Conservation (phyloP, 2,888 invertebrate genomes). For the Actias luna region DNA sequence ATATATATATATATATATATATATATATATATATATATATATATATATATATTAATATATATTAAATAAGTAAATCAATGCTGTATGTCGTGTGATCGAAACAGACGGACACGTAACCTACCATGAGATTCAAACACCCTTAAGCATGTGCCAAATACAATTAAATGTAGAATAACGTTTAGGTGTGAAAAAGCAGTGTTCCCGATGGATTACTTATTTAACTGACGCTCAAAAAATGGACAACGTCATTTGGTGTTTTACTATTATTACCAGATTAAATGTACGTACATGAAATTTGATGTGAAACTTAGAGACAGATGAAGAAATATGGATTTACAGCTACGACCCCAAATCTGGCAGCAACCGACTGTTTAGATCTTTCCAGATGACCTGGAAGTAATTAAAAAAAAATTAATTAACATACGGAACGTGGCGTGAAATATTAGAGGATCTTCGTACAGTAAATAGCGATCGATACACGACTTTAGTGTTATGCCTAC, state of each 20-base stretch:
- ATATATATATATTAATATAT: too few species aligned
- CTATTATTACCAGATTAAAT: background rate
- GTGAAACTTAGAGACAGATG: background rate
- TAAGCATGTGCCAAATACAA: too few species aligned
- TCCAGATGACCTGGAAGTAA: too few species aligned
- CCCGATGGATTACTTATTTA: background rate
- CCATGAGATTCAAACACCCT: background rate
- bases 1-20: too few species aligned
- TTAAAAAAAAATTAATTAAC: too few species aligned
- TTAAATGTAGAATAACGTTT: background rate
- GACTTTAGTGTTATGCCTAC: too few species aligned
- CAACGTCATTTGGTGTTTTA: background rate
- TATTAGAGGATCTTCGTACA: too few species aligned
- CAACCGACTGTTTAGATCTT: background rate
- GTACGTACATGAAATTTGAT: background rate
- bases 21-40: too few species aligned
- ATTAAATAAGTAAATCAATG: too few species aligned
- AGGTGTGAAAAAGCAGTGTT: background rate
- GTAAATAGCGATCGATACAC: too few species aligned
- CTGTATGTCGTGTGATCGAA: background rate
- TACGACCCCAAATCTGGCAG: background rate
- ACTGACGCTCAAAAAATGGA: background rate
- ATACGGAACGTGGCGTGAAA: too few species aligned
- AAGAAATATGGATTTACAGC: background rate
- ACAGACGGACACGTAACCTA: background rate